Conservation (phyloP, 2,797 vertebrate genomes). For the Holocentrus rufus region DNA sequence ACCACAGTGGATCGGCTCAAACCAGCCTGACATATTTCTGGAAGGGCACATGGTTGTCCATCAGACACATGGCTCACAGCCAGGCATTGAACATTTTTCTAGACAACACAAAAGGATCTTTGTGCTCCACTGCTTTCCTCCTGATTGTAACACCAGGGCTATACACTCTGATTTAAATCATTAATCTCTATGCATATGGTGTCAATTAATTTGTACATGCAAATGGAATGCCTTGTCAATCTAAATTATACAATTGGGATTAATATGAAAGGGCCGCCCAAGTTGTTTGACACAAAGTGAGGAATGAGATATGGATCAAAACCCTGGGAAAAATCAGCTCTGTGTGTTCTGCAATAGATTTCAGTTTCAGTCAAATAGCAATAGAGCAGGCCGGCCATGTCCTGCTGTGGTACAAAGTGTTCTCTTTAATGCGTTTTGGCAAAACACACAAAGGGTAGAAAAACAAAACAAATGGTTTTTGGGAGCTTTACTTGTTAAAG, state of each 20-base stretch:
- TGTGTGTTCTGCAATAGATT: conserved; percentile 18
- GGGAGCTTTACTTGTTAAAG: too few relatives aligned
- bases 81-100: conserved; percentile 52
- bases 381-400: not conserved
- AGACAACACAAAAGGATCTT: conserved; percentile 67
- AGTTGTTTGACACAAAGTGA: conserved; percentile 65
- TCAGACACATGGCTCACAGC: conserved; percentile 56
- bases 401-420: not conserved
- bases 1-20: conserved; percentile 59
- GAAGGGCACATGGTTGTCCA: conserved; percentile 62
- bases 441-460: not conserved
- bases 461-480: not conserved
- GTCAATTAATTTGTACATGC: conserved; percentile 73
- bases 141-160: conserved; percentile 55
- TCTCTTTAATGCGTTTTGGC: conserved; percentile 8
- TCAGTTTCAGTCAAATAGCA: conserved; percentile 42
- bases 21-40: conserved; percentile 70
- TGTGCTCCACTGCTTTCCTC: conserved; percentile 56
- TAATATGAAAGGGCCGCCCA: conserved; percentile 45
- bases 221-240: conserved; percentile 61
- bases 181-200: conserved; percentile 69
- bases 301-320: conserved; percentile 61
- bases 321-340: conserved; percentile 30
- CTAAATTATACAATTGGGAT: conserved; percentile 45
- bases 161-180: conserved; percentile 64